Evolutionary conservation across 2,797 vertebrate species (phyloP), one percentile per base, ranked within the genome.

Genomic region (Gymnocypris eckloni): DNA sequence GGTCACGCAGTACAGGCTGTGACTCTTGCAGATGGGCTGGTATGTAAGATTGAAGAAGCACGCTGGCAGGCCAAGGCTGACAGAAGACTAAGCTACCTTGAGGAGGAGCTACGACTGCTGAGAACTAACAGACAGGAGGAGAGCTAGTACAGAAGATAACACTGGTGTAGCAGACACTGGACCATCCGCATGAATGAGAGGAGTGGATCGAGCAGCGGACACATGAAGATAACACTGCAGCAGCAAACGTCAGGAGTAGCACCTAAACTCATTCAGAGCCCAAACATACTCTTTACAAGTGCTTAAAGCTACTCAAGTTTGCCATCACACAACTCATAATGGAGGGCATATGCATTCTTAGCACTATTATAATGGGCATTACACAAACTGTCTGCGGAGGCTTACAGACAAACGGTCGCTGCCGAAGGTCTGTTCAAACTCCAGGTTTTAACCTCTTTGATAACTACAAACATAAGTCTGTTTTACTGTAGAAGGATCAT

Each of bases 1-100:
- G 94, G 97, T 99, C 59, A 99, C 98, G 0, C 98, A 99, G 94
- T 97, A 97, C 91, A 99, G 94, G 97, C 97, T 0, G 97, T 99
- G 81, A 98, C 98, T 0, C 95, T n/a, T 95, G 0, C 98, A 99
- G 94, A 98, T 99, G 98, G 93, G 96, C 92, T 99, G 98, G 98
- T 99, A 99, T 0, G 97, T 87, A 99, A 99, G 93, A 97, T 98
- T 79, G 95, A 99, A 83, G 97, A 99, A 92, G 96, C 97, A 0
- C 95, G 94, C 33, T 94, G 94, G 92, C 97, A 98, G 91, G 97
- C 97, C 0, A 94, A 96, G 90, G 96, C 96, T 0, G 98, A 99
- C 89, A 95, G 95, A 81, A 95, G 97, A 45, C 97, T 99, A 81
- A 91, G 90, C 54, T 95, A 93, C 88, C 94, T 99, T 90, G 98